Evolutionary conservation across 1,140 invertebrate species (phyloP).

Genomic region (Drosophila kikkawai): DNA sequence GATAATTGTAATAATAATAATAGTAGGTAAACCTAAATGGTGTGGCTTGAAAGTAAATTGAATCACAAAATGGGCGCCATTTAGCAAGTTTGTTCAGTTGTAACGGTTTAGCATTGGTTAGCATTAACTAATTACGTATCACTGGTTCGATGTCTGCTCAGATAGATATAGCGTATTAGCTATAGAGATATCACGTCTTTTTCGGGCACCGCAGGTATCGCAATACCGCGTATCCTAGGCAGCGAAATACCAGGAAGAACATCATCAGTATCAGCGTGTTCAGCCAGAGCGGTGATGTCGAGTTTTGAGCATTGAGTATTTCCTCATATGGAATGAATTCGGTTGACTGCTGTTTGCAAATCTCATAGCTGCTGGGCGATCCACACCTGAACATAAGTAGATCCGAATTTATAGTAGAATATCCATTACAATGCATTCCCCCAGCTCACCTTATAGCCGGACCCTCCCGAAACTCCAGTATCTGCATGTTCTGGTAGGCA

Average conservation of each 20-base stretch:
- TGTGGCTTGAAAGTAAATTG: conserved; percentile 63
- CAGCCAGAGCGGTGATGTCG: conserved; percentile 89
- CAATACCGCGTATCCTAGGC: conserved; percentile 91
- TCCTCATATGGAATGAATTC: conserved; percentile 88
- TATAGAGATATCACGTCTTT: conserved; percentile 74
- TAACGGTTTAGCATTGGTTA: conserved; percentile 24
- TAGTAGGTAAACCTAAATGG: conserved; percentile 47
- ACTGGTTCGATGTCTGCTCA: conserved; percentile 75
- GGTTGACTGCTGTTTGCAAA: conserved; percentile 87
- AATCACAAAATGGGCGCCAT: conserved; percentile 76
- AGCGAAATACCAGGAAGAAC: conserved; percentile 90
- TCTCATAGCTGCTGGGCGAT: conserved; percentile 88
- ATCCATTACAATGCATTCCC: fast-evolving
- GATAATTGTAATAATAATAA: conserved; percentile 33
- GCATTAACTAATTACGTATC: conserved; percentile 72
- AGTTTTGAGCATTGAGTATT: conserved; percentile 89
- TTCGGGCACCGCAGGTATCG: conserved; percentile 88
- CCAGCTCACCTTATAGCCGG: conserved; percentile 87
- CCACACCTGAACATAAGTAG: conserved; percentile 87
- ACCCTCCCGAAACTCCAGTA: conserved; percentile 92
- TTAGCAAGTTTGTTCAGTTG: conserved; percentile 66
- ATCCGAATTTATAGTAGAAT: background rate
- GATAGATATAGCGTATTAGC: background rate
- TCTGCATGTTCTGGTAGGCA: conserved; percentile 94
- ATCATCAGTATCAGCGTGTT: conserved; percentile 91